Base-by-base conservation (phyloP, 2,888 invertebrate species). In the Spisula subtruncata region DNA sequence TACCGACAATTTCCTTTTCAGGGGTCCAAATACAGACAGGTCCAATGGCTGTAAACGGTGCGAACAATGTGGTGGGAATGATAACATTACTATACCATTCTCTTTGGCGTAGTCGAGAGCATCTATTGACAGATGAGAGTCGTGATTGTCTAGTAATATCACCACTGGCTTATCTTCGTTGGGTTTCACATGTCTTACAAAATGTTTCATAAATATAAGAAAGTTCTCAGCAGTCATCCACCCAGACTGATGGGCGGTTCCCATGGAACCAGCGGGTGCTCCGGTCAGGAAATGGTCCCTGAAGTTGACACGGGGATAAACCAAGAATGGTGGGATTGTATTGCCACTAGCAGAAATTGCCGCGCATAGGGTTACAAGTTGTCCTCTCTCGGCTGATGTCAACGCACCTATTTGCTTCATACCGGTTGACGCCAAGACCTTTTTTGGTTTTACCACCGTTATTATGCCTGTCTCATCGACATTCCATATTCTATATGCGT, bases 1-100 rank as follows among this genome's bases (percentile, higher is more conserved):
- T 25, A 91, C 83, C 81, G 96, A 96, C 54, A 95, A 85, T 83
- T 89, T 91, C 83, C 93, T 95, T 92, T 97, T 97, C 80, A 97
- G 96, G 41, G 96, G 97, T 12, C 96, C 96, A 92, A 95, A 96
- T 5, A 97, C 94, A 48, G 96, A 95, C 16, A 96, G 95, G 93
- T 97, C 96, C 20, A 97, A 93, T 18, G 97, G 97, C 94, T 97
- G 97, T 81, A 97, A 87, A 89, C 96, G 96, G 85, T 96, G 96
- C 4, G 96, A 95, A 82, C 96, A 96, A 92, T 97, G 96, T 32
- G 96, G 96, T 46, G 96, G 96, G 80, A 97, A 94, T 10, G 96
- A 96, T 60, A 97, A 93, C 83, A 97, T 90, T 80, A 95, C 94
- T 51, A 97, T 95, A 18, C 97, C 96, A 93, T 95, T 94, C 56